These are phyloP conservation scores for Rhineura floridana DNA, from an alignment of 2,113 vertebrate genomes.

Conservation along the genomic window DNA sequence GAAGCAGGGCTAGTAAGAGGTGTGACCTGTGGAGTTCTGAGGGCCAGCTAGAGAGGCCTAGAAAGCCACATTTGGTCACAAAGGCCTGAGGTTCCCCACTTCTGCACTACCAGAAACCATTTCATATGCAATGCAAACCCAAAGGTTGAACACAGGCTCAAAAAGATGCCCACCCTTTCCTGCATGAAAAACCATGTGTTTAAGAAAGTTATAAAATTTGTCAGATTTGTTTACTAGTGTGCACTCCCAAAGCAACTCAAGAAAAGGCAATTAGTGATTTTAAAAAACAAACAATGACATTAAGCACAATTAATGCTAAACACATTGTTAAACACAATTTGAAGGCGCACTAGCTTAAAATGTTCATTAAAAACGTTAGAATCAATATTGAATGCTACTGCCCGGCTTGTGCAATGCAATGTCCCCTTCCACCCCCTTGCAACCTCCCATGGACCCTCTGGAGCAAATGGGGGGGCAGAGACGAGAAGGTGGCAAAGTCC, in stretches of 20 bases:
- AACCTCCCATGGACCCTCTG: neutral
- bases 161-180: neutral
- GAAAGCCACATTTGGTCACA: no score
- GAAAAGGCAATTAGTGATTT: neutral
- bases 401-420: neutral
- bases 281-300: no score
- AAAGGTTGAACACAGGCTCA: neutral
- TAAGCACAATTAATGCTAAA: neutral
- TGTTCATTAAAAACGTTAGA: neutral
- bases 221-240: neutral
- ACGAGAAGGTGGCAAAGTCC: neutral
- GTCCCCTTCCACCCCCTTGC: neutral
- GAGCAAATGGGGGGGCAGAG: neutral
- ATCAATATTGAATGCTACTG: neutral
- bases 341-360: neutral
- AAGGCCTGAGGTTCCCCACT: no score
- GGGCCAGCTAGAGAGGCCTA: no score
- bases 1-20: no score
- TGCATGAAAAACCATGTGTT: neutral
- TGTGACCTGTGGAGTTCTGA: no score
- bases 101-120: neutral
- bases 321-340: neutral
- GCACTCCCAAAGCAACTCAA: neutral
- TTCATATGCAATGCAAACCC: neutral
- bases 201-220: neutral